phyloP scores from a whole-genome alignment of 2,113 vertebrate genomes.

The Procapra przewalskii region DNA sequence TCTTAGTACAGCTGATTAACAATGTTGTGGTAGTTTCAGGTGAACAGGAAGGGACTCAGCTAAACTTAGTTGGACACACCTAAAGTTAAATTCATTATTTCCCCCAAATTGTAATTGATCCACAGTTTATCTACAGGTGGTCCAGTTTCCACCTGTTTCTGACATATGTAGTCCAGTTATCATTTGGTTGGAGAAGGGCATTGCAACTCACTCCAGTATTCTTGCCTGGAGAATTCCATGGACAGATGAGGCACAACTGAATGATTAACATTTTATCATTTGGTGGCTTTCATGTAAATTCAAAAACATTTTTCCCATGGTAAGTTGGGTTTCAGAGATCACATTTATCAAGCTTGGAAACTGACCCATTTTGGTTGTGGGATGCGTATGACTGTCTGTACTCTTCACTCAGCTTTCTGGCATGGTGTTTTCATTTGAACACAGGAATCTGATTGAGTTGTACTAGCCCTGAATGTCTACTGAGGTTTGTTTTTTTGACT shows the following conservation, averaged over 20 bases:
- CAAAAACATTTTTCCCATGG: constrained; percentile 1
- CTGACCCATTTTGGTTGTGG: not conserved
- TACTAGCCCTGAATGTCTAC: not conserved
- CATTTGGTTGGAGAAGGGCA: not conserved
- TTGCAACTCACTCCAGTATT: not conserved
- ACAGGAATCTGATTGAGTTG: not conserved
- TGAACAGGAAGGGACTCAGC: not conserved
- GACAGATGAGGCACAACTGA: not conserved
- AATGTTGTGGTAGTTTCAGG: not conserved
- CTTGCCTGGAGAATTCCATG: too few species aligned
- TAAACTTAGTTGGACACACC: not conserved
- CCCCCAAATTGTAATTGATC: not conserved
- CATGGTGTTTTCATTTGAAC: constrained; percentile 24
- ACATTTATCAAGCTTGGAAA: not conserved
- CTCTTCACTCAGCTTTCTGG: not conserved
- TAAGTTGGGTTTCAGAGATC: not conserved
- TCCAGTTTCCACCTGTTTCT: not conserved
- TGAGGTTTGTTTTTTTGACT: not conserved
- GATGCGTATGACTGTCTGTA: not conserved
- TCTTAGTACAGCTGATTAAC: not conserved
- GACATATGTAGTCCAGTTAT: not conserved
- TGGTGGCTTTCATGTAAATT: not conserved
- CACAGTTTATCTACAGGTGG: not conserved
- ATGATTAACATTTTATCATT: not conserved
- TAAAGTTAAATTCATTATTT: not conserved